A percentile compares a stretch with the other conserved stretches of the same genome.
Conservation (phyloP, 2,113 vertebrate species). For the Meleagris gallopavo region DNA sequence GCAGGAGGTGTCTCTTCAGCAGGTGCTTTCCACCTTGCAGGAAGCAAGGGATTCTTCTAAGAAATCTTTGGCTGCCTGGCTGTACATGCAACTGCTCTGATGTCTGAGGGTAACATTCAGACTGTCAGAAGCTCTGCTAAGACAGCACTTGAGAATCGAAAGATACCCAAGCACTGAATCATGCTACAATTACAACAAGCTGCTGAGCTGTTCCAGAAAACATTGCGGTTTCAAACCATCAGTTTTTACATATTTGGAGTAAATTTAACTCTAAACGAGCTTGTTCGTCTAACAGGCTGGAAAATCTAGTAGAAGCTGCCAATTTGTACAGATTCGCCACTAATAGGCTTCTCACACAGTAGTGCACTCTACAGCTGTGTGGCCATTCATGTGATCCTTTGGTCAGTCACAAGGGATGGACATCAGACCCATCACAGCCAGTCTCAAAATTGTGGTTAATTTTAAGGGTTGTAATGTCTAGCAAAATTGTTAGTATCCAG, state of each 20-base stretch:
- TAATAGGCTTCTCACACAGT: not conserved
- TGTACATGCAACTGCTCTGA: not conserved
- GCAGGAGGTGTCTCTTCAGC: not conserved
- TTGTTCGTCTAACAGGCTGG: conserved; percentile 17
- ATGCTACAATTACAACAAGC: conserved; percentile 11
- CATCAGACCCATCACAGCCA: not conserved
- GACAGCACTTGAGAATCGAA: not conserved
- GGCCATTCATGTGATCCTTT: not conserved
- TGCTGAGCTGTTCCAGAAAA: conserved; percentile 34
- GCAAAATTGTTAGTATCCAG: not conserved
- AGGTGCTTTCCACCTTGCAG: not conserved
- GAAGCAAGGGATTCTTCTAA: not conserved
- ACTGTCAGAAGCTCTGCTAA: not conserved
- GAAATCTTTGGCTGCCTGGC: not conserved
- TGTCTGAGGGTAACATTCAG: not conserved
- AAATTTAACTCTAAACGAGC: conserved; percentile 21
- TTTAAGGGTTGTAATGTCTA: not conserved
- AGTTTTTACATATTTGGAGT: conserved; percentile 45
- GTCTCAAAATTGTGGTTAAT: not conserved
- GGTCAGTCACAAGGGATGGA: not conserved
- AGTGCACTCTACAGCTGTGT: not conserved
- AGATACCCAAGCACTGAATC: conserved; percentile 30
- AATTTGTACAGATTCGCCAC: conserved; percentile 29
- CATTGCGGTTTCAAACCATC: conserved; percentile 33
- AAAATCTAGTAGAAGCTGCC: conserved; percentile 34